These are phyloP conservation scores for Pandemis heparana DNA, from an alignment of 2,888 invertebrate genomes.

Conservation along the genomic window DNA sequence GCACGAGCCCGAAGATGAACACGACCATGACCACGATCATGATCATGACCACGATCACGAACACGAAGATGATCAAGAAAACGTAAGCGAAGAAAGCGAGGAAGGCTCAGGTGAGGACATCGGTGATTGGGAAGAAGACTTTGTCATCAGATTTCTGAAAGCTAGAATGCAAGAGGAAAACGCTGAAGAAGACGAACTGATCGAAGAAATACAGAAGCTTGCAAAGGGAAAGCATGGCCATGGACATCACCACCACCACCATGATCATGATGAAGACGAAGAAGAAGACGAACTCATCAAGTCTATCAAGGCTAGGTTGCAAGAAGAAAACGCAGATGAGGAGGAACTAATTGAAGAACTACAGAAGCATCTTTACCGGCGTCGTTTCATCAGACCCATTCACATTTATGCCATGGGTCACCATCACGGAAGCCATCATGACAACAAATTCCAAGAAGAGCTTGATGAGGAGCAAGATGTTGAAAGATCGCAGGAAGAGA, in stretches of 20 bases:
- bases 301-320: constrained; percentile 10
- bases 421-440: constrained; percentile 13
- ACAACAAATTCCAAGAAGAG: constrained; percentile 43
- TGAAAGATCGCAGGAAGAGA: constrained; percentile 43
- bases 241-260: neutral
- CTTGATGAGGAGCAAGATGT: constrained; percentile 44
- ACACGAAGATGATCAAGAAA: constrained; percentile 15
- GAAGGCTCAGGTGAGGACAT: constrained; percentile 43
- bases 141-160: neutral
- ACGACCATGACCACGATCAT: constrained; percentile 15
- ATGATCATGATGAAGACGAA: neutral
- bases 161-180: constrained; percentile 15
- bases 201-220: constrained; percentile 18
- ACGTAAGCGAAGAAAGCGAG: constrained; percentile 15
- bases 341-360: constrained; percentile 29
- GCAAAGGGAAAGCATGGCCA: neutral
- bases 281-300: neutral
- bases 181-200: constrained; percentile 28
- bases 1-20: neutral
- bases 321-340: constrained; percentile 23
- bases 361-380: neutral
- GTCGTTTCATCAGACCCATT: constrained; percentile 4
- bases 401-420: neutral
- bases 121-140: constrained; percentile 15
- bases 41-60: neutral